Evolutionary conservation across 2,113 vertebrate genomes (phyloP).

Genomic region (Phylloscopus trochilus): DNA sequence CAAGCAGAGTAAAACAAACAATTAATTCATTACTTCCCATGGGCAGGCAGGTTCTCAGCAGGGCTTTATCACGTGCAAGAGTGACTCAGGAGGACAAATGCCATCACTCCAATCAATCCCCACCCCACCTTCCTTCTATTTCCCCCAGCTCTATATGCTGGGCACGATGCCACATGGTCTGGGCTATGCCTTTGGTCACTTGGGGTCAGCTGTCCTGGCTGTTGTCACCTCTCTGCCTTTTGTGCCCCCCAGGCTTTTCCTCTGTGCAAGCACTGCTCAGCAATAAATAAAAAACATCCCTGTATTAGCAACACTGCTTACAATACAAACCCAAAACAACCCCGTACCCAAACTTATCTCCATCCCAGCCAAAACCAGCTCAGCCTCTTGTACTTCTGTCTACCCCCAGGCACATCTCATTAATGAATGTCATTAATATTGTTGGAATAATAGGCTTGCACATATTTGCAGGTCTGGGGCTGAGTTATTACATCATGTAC

Average conservation of each 20-base stretch:
- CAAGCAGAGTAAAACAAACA: background rate
- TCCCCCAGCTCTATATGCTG: background rate
- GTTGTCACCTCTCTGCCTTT: background rate
- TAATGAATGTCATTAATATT: background rate
- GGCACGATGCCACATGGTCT: background rate
- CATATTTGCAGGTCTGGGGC: background rate
- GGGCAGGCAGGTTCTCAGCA: background rate
- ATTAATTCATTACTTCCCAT: background rate
- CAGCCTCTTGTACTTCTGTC: background rate
- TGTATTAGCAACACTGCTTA: background rate
- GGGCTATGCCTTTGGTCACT: background rate
- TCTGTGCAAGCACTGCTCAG: background rate
- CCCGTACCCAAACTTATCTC: background rate
- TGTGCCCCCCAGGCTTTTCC: background rate
- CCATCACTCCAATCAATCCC: no score
- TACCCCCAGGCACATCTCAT: background rate
- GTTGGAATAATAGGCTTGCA: background rate
- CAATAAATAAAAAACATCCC: background rate
- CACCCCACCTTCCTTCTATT: background rate
- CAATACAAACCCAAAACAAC: background rate
- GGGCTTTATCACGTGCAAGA: background rate
- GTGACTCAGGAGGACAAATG: background rate
- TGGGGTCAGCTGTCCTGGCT: background rate
- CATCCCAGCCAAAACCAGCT: background rate
- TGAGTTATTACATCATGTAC: background rate